A percentile compares a stretch with the other conserved stretches of the same genome.
Conservation (phyloP, 2,113 vertebrate genomes). For the Herpetotheres cachinnans region DNA sequence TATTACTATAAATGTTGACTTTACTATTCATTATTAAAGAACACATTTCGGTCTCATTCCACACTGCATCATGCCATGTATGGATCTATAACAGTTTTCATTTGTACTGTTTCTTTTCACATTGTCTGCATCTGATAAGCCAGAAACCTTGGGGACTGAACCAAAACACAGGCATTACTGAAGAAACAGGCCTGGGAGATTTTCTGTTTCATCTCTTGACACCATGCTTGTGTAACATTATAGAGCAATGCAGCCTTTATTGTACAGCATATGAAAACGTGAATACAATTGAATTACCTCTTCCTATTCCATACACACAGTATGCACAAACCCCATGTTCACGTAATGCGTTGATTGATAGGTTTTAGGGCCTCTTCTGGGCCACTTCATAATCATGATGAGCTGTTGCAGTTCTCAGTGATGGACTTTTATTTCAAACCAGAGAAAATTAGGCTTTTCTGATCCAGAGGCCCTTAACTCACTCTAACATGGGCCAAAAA, state of each 20-base stretch:
- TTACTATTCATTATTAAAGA: slow-evolving; percentile 61
- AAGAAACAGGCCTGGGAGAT: neutral
- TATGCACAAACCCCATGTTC: neutral
- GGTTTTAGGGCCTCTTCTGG: neutral
- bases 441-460: neutral
- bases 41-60: slow-evolving; percentile 37
- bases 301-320: neutral
- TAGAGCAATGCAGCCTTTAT: neutral
- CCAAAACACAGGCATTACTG: slow-evolving; percentile 7
- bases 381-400: neutral
- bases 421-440: neutral
- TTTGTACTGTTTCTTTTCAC: slow-evolving; percentile 56
- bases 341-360: neutral
- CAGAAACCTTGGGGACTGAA: slow-evolving; percentile 45
- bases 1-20: slow-evolving; percentile 62
- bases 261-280: neutral
- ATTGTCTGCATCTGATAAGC: slow-evolving; percentile 67
- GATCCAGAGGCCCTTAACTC: neutral
- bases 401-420: neutral
- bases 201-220: slow-evolving; percentile 25
- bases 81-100: slow-evolving; percentile 31
- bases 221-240: neutral
- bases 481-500: neutral
- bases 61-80: neutral
- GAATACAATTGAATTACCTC: neutral